phyloP scores from a whole-genome alignment of 2,888 invertebrate species.

The Amiota mariae region DNA sequence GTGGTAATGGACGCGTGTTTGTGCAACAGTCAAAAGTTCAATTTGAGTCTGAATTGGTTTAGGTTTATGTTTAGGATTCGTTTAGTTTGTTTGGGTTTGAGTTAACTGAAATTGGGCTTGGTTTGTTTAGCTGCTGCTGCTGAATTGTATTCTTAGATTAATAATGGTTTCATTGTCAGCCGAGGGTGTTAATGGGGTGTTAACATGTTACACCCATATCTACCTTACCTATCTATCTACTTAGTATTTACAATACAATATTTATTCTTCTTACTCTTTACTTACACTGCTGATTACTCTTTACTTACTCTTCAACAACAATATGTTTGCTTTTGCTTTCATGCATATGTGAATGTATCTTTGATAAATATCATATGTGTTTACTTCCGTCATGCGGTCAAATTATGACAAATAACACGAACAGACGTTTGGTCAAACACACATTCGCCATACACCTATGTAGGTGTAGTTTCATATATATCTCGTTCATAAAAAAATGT shows the following conservation, averaged over 20 bases:
- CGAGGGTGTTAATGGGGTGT: slow-evolving; percentile 27
- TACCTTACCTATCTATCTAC: too few relatives aligned
- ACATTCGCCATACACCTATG: background rate
- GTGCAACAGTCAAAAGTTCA: slow-evolving; percentile 6
- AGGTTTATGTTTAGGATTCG: background rate
- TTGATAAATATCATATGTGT: background rate
- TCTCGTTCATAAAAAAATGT: too few relatives aligned
- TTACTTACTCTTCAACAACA: background rate
- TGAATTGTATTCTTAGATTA: background rate
- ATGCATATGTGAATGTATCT: background rate
- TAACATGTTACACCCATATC: slow-evolving; percentile 19
- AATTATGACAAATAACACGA: slow-evolving; percentile 17
- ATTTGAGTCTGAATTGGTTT: background rate
- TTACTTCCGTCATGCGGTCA: slow-evolving; percentile 17
- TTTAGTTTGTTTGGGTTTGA: background rate
- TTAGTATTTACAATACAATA: too few relatives aligned
- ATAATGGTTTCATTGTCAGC: slow-evolving; percentile 8
- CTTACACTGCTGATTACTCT: background rate
- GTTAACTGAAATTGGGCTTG: background rate
- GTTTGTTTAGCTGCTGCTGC: background rate
- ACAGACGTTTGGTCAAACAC: background rate
- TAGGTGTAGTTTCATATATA: background rate
- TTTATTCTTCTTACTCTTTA: too few relatives aligned
- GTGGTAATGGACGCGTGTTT: background rate
- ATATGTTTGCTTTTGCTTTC: slow-evolving; percentile 2